phyloP scores from a whole-genome alignment of 2,888 invertebrate species.

The Empis stercorea region DNA sequence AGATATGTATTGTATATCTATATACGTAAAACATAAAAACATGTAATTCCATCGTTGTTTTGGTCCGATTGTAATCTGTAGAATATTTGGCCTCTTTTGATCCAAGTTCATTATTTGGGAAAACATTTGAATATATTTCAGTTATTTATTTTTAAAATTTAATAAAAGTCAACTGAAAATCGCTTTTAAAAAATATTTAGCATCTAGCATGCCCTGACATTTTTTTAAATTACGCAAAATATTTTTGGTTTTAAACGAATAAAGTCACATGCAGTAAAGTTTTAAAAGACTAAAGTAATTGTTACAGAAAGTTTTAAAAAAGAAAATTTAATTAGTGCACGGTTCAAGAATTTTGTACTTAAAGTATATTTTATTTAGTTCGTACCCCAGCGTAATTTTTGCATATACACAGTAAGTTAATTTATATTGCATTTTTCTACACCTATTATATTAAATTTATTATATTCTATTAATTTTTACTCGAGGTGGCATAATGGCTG shows the following conservation, averaged over 20 bases:
- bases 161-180: background rate
- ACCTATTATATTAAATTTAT: too few relatives aligned
- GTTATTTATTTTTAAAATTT: background rate
- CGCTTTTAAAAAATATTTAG: background rate
- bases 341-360: background rate
- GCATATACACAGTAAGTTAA: background rate
- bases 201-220: background rate
- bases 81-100: too few relatives aligned
- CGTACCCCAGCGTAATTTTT: background rate
- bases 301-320: background rate
- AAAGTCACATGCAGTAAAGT: background rate
- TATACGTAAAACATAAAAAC: too few relatives aligned
- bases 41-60: too few relatives aligned
- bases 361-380: background rate
- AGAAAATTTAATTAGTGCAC: background rate
- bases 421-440: background rate
- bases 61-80: too few relatives aligned
- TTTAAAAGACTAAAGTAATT: background rate
- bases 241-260: background rate
- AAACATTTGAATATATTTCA: background rate
- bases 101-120: too few relatives aligned
- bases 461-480: too few relatives aligned
- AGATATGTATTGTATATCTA: too few relatives aligned
- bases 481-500: too few relatives aligned
- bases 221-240: background rate